phyloP scores from a whole-genome alignment of 2,888 invertebrate species.

The Hydroisotoma schaefferi region DNA sequence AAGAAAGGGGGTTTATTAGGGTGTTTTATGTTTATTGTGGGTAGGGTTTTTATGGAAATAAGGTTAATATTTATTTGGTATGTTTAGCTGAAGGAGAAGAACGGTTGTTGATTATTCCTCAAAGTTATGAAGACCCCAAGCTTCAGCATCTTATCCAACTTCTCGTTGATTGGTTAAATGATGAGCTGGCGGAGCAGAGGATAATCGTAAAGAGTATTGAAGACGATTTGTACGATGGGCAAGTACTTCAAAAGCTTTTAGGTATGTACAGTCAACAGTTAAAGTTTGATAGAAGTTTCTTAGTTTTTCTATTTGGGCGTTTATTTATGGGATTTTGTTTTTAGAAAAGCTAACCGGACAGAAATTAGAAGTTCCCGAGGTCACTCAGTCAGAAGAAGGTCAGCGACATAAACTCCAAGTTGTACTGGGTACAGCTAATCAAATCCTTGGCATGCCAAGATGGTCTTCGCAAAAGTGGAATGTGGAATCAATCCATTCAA shows the following conservation, averaged over 20 bases:
- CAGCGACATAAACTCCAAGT: slow-evolving; percentile 90
- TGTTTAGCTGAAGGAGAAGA: slow-evolving; percentile 91
- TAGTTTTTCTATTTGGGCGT: background rate
- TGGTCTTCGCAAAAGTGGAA: slow-evolving; percentile 90
- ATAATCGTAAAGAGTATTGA: slow-evolving; percentile 96
- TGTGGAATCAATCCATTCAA: slow-evolving; percentile 92
- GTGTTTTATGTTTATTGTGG: background rate
- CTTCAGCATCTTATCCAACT: slow-evolving; percentile 78
- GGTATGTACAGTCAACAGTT: slow-evolving; percentile 51
- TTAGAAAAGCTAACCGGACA: slow-evolving; percentile 79
- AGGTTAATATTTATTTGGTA: background rate
- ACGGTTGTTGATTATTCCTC: slow-evolving; percentile 88
- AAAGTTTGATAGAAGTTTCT: background rate
- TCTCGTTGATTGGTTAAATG: slow-evolving; percentile 97
- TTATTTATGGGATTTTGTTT: slow-evolving; percentile 18
- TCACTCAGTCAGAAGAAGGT: slow-evolving; percentile 96
- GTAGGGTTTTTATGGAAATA: background rate
- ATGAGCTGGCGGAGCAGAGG: slow-evolving; percentile 90
- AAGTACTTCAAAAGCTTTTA: slow-evolving; percentile 70
- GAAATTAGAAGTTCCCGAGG: slow-evolving; percentile 93
- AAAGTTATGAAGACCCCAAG: slow-evolving; percentile 80
- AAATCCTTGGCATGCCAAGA: slow-evolving; percentile 69
- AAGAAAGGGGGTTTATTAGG: background rate
- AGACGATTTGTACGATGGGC: slow-evolving; percentile 97
- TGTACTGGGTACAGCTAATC: slow-evolving; percentile 83